phyloP scores from a whole-genome alignment of 1,140 invertebrate species.

The Aphis gossypii region DNA sequence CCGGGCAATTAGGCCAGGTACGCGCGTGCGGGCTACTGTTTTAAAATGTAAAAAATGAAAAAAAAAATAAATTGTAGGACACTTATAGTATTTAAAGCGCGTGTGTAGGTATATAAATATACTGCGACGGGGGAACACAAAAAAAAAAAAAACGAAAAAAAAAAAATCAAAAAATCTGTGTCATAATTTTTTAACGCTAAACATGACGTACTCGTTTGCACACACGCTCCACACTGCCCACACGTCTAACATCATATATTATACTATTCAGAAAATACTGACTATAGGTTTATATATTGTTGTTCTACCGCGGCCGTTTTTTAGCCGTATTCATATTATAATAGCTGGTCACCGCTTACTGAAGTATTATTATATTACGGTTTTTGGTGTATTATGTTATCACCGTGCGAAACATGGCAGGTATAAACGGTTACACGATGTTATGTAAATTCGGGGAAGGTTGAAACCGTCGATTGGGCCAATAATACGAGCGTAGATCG shows the following conservation, averaged over 20 bases:
- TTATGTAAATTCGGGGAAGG: neutral
- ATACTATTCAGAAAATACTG: neutral
- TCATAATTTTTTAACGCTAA: neutral
- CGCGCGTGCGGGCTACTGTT: neutral
- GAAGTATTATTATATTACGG: neutral
- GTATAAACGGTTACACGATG: neutral
- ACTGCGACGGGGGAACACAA: neutral
- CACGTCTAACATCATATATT: neutral
- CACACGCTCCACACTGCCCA: neutral
- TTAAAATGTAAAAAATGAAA: constrained; percentile 6
- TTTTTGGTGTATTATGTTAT: neutral
- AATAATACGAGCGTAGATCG: neutral
- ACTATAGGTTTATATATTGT: neutral
- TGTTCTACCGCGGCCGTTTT: neutral
- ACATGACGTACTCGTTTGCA: neutral
- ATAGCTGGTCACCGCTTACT: neutral
- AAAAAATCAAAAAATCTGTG: neutral
- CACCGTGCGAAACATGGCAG: neutral
- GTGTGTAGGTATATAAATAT: neutral
- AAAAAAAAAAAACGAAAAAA: neutral
- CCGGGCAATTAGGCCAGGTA: constrained; percentile 40
- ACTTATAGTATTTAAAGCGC: neutral
- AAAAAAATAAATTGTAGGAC: constrained; percentile 16
- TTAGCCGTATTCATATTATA: neutral
- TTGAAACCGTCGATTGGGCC: neutral